Base-by-base conservation (phyloP, 2,113 vertebrate genomes). In the Hemiprocne comata region DNA sequence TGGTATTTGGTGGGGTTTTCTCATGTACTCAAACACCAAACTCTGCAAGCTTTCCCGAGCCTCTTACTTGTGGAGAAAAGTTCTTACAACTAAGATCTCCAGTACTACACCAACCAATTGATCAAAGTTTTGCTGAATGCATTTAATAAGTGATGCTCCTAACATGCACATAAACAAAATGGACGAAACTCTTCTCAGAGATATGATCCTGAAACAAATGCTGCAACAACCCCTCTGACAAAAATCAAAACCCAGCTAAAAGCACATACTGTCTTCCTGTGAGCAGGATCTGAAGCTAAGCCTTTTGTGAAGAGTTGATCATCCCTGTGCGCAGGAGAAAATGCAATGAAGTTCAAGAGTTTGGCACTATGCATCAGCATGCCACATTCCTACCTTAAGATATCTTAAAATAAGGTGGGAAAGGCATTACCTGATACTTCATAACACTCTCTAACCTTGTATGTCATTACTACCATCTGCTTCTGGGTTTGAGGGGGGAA, bases 61-160 rank as follows among this genome's bases (percentile, higher is more conserved):
- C 19, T 66, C 24, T 31, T 70, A 31, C 23, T 44, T 76, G 36
- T 20, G 5, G 28, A 53, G 6, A 28, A 57, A 60, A 38, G 9
- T 61, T 72, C 31, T 78, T 69, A 48, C 26, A 75, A 53, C n/a
- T 57, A 75, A 57, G 9, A 69, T 60, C 53, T 78, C 34, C 8
- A 36, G 16, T 13, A 67, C 9, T 18, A 38, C 2, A 3, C 33
- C 53, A 60, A 29, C 8, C 15, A 0, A 21, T 2, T 1, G 6
- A 76, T 28, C 10, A 46, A 55, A 36, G n/a, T 31, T 87, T 70
- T 76, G 9, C 25, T 66, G 46, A n/a, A 61, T 8, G 8, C 3
- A 14, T 61, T 88, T 61, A 44, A 88, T 82, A 57, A n/a, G 12
- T 3, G 17, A 50, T 25, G 26, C 1, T 33, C 51, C 34, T 46